Percentiles rank a stretch among this genome's conserved stretches.
These are phyloP conservation scores for Morinoia aosen DNA, from an alignment of 2,888 invertebrate genomes.

Conservation along the genomic window DNA sequence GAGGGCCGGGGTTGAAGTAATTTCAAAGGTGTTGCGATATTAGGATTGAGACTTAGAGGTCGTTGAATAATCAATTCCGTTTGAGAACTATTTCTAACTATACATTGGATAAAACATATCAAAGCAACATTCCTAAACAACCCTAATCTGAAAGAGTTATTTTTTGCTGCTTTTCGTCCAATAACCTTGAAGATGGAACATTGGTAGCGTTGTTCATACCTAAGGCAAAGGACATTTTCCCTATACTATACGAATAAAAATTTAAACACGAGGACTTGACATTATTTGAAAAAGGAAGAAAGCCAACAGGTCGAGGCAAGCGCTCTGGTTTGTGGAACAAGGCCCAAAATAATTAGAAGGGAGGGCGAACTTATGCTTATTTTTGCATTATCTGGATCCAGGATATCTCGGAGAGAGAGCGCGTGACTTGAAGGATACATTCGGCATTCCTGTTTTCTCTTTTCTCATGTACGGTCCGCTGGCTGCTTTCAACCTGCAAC, in stretches of 20 bases:
- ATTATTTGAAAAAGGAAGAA: background rate
- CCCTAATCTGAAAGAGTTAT: no score
- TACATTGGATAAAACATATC: background rate
- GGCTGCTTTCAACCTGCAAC: background rate
- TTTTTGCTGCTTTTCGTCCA: no score
- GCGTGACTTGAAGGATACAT: slow-evolving; percentile 4
- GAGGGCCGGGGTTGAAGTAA: background rate
- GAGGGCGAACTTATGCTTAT: background rate
- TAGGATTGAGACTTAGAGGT: background rate
- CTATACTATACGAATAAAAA: no score
- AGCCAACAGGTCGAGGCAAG: background rate
- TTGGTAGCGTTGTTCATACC: no score
- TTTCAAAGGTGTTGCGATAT: background rate
- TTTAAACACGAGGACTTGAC: no score
- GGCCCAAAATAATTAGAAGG: background rate
- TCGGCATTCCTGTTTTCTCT: slow-evolving; percentile 1
- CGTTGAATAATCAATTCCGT: background rate
- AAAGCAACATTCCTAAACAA: no score
- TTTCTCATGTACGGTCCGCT: background rate
- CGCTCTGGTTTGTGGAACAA: background rate
- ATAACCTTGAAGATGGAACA: no score
- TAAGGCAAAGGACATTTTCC: no score
- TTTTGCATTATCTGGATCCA: background rate
- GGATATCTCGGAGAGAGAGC: background rate
- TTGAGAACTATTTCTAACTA: background rate